phyloP scores from a whole-genome alignment of 1,140 invertebrate species.

The Zaprionus davidi region DNA sequence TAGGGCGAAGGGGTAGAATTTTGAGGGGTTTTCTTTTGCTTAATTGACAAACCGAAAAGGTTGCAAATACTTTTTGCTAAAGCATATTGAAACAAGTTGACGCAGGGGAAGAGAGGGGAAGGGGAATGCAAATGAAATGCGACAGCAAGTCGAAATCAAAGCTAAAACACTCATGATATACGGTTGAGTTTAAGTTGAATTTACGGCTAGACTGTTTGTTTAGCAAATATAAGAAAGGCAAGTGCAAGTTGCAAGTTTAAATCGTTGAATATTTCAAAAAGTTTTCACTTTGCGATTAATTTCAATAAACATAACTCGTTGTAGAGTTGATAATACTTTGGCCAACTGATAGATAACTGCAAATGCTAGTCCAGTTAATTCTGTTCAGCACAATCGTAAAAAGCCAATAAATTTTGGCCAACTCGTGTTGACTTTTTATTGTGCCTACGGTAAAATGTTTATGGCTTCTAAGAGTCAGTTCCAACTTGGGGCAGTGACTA shows the following conservation, averaged over 20 bases:
- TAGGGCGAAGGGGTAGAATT: not conserved
- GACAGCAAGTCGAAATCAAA: constrained; percentile 1
- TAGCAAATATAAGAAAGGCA: not conserved
- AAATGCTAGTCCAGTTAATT: constrained; percentile 2
- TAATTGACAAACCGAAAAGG: constrained; percentile 28
- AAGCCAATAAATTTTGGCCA: not conserved
- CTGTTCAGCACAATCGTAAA: not conserved
- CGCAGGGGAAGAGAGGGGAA: too few species aligned
- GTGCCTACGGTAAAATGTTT: too few species aligned
- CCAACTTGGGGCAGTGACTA: too few species aligned
- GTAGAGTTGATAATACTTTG: not conserved
- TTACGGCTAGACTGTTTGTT: not conserved
- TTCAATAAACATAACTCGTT: constrained; percentile 1
- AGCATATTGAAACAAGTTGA: too few species aligned
- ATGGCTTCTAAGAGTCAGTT: too few species aligned
- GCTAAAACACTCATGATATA: not conserved
- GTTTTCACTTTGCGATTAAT: not conserved
- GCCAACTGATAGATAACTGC: not conserved
- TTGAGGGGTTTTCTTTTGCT: not conserved
- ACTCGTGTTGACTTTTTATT: too few species aligned
- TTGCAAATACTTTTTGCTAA: constrained; percentile 13
- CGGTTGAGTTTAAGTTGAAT: not conserved
- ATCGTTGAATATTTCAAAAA: not conserved
- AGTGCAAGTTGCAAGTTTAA: not conserved
- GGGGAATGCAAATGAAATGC: too few species aligned